A percentile compares a stretch with the other conserved stretches of the same genome.
Conservation (phyloP, 35 echinoderm and acorn worm species). For the Strongylocentrotus purpuratus region DNA sequence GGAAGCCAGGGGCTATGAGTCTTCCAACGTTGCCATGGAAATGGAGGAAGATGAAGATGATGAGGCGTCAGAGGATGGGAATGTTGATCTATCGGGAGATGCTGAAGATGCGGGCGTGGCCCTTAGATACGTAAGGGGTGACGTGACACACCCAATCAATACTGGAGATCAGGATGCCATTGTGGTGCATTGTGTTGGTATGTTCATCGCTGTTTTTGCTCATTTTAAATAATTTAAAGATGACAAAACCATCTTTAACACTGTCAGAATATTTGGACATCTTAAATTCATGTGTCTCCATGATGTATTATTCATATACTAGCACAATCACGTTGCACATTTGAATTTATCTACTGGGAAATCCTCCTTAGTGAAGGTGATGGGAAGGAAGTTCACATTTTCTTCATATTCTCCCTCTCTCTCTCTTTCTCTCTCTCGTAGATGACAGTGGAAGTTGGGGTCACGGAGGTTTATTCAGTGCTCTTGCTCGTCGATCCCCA, state of each 20-base stretch:
- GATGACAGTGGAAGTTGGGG: constrained; percentile 99
- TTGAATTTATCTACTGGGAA: too few relatives aligned
- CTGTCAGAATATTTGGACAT: too few relatives aligned
- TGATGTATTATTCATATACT: too few relatives aligned
- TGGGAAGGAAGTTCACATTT: too few relatives aligned
- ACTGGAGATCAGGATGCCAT: constrained; percentile 70
- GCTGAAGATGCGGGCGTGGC: constrained; percentile 52
- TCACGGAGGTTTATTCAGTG: constrained; percentile 87
- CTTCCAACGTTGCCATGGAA: constrained; percentile 69
- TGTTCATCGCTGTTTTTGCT: too few relatives aligned
- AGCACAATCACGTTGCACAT: too few relatives aligned
- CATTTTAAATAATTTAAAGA: too few relatives aligned
- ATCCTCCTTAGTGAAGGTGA: too few relatives aligned
- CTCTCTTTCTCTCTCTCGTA: constrained; percentile 24
- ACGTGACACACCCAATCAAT: constrained; percentile 89
- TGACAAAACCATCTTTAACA: too few relatives aligned
- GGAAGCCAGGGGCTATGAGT: constrained; percentile 76
- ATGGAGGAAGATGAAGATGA: constrained; percentile 84
- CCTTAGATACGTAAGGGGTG: constrained; percentile 83
- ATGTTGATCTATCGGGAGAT: not conserved
- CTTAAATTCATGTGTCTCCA: too few relatives aligned
- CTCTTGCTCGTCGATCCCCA: constrained; percentile 66
- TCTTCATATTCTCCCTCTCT: not conserved
- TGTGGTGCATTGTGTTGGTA: constrained; percentile 79
- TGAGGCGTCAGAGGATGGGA: constrained; percentile 48